Evolutionary conservation across 2,888 invertebrate species (phyloP), one percentile per base, ranked within the genome.

Genomic region (Agrochola lota): DNA sequence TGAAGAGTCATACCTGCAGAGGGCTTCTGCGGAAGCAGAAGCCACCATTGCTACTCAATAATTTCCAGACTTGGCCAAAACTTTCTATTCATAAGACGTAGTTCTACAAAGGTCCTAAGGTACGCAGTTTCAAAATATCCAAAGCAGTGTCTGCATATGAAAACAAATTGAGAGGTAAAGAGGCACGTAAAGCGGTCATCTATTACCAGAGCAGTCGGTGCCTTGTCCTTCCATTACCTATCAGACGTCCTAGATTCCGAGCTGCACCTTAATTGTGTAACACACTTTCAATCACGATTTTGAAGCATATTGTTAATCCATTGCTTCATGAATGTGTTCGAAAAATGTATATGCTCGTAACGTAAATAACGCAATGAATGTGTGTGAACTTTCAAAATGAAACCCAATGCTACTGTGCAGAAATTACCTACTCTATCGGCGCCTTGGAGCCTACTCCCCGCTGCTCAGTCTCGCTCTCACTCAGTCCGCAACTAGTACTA

Each of bases 181-280:
- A 49, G 15, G 66, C 82, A 82, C 74, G 81, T 82, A 80, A 82
- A 60, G 70, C 74, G 81, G 81, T 68, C 74, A 85, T 52, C 57
- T 20, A 26, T 60, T 66, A 49, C 43, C 20, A 11, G 40, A 46
- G 57, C 71, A 52, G 57, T 60, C 60, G 52, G 26, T 35, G 68
- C 17, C 68, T 43, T 64, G 73, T 49, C 60, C 66, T 80, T 52
- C 64, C n/a, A 69, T 30, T 64, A 52, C 49, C 6, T 12, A 68
- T 62, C 46, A 70, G 40, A 59, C 49, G 70, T 49, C 52, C 78
- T 78, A 70, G 69, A 55, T 30, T 43, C 40, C 8, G 5, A 46
- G n/a, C 17, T 68, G 52, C 46, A 15, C 46, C 46, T 15, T 46
- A 12, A 15, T 46, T 46, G 46, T 5, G 12, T 46, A 46, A 46